Evolutionary conservation across 2,113 vertebrate genomes (phyloP), one percentile per base, ranked within the genome.

Genomic region (Lophura nycthemera): DNA sequence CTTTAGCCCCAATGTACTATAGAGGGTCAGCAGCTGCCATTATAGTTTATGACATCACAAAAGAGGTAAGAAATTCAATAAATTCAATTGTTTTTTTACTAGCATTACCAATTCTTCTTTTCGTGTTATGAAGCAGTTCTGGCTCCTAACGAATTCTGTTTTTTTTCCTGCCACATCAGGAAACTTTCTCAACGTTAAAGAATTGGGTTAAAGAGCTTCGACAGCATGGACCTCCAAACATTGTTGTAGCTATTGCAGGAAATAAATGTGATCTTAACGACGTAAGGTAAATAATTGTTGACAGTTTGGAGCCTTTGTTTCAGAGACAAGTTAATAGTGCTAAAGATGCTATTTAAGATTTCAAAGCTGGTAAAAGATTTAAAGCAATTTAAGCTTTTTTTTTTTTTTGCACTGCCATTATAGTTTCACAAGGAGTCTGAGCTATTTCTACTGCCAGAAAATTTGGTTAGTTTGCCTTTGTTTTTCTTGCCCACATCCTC

Each of bases 1-100:
- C 99, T 87, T 97, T 99, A 96, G 99, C 99, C 4, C 99, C 99
- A 3, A 99, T 99, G 99, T 99, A 99, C 97, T 99, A 99, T 96
- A 98, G 99, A 97, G 99, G 99, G 8, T 99, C 99, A 25, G 98
- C 99, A 22, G 99, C 99, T 19, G 99, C 99, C 72, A 99, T 99
- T 67, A 99, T 99, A 87, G 99, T 99, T 36, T 99, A 99, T 92
- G 99, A 99, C 95, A 99, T 99, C 98, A 99, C 99, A 43, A 99
- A 99, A 98, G 99, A 99, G 98, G 99, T 99, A 98, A 97, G 96
- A 22, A 67, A 18, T 25, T 17, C 50, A 3, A 6, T 40, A 24
- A 43, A 43, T 43, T 43, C 42, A 6, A 16, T 43, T 43, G 15
- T 45, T 81, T 76, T 57, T 59, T n/a, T 11, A 56, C 40, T 32